Evolutionary conservation across 1,140 invertebrate genomes (phyloP).

Genomic region (Philopotamus ludificatus): DNA sequence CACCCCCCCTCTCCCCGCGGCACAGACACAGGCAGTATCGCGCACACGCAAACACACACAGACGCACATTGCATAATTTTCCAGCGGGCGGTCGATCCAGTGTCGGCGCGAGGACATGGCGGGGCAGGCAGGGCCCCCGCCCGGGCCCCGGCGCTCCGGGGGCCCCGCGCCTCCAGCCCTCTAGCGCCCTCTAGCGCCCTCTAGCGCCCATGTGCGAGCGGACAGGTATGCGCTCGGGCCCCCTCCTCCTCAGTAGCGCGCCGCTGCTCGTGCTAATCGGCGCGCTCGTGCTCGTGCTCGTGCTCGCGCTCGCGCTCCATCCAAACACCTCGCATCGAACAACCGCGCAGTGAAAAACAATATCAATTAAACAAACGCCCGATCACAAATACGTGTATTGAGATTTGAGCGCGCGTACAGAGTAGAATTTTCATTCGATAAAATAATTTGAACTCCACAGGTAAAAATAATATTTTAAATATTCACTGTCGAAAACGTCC

Average conservation of each 20-base stretch:
- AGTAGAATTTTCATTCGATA: no score
- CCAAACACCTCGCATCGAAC: background rate
- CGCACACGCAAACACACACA: conserved; percentile 5
- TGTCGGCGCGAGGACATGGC: background rate
- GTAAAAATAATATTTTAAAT: no score
- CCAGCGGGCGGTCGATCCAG: conserved; percentile 33
- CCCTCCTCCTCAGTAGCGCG: background rate
- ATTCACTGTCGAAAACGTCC: no score
- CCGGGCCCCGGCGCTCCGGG: background rate
- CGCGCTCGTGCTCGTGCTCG: background rate
- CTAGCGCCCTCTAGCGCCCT: background rate
- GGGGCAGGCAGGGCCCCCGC: background rate
- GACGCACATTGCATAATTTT: conserved; percentile 36
- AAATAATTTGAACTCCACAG: no score
- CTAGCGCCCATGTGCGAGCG: background rate
- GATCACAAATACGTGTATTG: no score
- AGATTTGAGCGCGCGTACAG: no score
- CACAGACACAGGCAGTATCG: conserved; percentile 1
- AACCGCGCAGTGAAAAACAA: background rate
- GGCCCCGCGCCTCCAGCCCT: background rate
- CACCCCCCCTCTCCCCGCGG: background rate
- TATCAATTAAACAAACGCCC: no score
- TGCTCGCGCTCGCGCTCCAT: background rate
- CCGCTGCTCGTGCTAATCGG: background rate
- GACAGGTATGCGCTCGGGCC: background rate